Base-by-base conservation (phyloP, 2,113 vertebrate species). In the Corythaixoides concolor region DNA sequence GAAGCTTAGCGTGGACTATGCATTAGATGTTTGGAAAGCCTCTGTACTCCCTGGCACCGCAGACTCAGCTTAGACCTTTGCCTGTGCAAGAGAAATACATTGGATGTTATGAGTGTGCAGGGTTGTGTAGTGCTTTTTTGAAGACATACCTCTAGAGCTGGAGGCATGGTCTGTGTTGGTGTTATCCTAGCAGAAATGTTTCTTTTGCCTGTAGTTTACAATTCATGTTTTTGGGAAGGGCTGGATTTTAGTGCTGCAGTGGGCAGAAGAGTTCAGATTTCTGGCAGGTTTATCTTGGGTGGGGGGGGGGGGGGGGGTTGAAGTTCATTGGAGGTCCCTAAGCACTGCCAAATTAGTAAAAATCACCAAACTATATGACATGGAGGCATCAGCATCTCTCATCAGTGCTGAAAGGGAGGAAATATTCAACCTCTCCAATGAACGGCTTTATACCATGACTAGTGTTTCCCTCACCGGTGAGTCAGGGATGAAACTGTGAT, bases 361-460 rank as follows among this genome's bases (percentile, higher is more conserved):
- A 63, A 15, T 18, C 1, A 2, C 23, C 11, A 15, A 63, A 24
- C 15, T 33, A 0, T 6, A 16, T 41, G 1, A 7, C 17, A 1
- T 52, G 33, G 53, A 50, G 7, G 28, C 14, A 47, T 27, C 3
- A 9, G 8, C 2, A 4, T 64, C 32, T 58, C 39, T 27, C 39
- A 19, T 12, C 23, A 45, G 55, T n/a, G 33, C 43, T 59, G 59
- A 33, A 84, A 75, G 35, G 47, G 20, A 75, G 49, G 45, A 22
- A 78, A 30, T 33, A 20, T 14, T 91, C 27, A 66, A 8, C 9
- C 59, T 66, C 33, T 70, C 21, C 14, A 9, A 12, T 17, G 55
- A 58, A 37, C 1, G 22, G 76, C 35, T 77, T 52, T 66, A 62
- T 66, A 41, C 28, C 9, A 6, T 1, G 33, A 74, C 45, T 47